Percentiles rank a stretch among this genome's conserved stretches.
These are phyloP conservation scores for Eupsittula cactorum DNA, from an alignment of 2,113 vertebrate genomes.

Conservation along the genomic window DNA sequence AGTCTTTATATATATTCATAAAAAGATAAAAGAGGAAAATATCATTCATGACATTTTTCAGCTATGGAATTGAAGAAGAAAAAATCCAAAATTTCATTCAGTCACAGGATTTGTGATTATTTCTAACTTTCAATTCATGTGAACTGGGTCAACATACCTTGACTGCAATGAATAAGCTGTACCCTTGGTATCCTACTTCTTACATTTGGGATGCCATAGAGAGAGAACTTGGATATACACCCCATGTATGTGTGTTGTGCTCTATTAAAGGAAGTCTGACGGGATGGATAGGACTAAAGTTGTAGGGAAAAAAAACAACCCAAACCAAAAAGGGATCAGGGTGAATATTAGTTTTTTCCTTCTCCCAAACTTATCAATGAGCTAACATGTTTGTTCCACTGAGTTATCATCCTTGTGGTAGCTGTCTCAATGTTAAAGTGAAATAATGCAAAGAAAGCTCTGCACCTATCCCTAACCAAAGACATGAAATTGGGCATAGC, in stretches of 20 bases:
- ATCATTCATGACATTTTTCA: background rate
- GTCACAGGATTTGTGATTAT: background rate
- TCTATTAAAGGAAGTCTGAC: background rate
- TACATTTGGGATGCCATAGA: background rate
- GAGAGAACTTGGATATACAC: background rate
- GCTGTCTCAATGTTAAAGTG: background rate
- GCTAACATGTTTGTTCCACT: background rate
- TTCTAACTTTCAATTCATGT: background rate
- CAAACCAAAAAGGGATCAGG: background rate
- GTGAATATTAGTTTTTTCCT: background rate
- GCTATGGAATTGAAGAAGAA: background rate
- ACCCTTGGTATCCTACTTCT: fast-evolving
- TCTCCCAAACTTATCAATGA: background rate
- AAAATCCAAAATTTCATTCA: background rate
- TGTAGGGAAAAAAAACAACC: background rate
- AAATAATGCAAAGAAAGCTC: background rate
- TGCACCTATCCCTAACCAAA: background rate
- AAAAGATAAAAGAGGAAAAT: background rate
- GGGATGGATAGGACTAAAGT: background rate
- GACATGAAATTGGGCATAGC: background rate
- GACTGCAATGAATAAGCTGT: background rate
- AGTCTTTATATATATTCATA: background rate
- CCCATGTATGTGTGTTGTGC: background rate
- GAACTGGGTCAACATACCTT: background rate
- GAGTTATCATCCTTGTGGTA: background rate